Evolutionary conservation across 2,797 vertebrate genomes (phyloP), one percentile per base, ranked within the genome.

Genomic region (Borostomias antarcticus): DNA sequence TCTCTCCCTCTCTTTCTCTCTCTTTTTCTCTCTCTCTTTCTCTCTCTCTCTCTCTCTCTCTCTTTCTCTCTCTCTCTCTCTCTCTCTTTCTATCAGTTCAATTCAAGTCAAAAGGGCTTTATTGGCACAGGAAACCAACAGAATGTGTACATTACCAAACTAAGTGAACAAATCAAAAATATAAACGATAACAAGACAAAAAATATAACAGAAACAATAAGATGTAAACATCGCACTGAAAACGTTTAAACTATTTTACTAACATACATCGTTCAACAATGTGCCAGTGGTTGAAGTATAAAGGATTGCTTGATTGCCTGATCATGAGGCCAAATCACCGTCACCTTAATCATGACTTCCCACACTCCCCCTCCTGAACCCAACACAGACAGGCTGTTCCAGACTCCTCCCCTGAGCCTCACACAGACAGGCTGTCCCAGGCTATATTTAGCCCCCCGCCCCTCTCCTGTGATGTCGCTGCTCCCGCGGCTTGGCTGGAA

Each of bases 401-500:
- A n/a, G 21, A n/a, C 70, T n/a, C 29, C 70, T 77, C 58, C 52
- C 62, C 56, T 6, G 69, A 62, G 70, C 78, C 61, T 68, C 58
- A 56, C 70, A 62, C 66, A 83, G 64, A 74, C 77, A 59, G 69
- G 52, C 72, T 56, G 64, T 68, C 68, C 66, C 9, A n/a, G 21
- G 80, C 78, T 89, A 86, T 91, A 89, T 86, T 87, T 88, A 87
- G 85, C 67, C 47, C 29, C 32, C 63, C 67, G 43, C 29, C 32
- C 63, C 40, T 68, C 75, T 79, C 77, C 53, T 77, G 83, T 86
- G 85, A 88, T 89, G 83, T 89, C 84, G 84, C 78, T 83, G 47
- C 61, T 80, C 65, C 78, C 73, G 70, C 70, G 73, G 66, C 74
- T 35, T 54, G 70, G 35, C 70, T 87, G 75, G 80, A 83, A 89